Conservation (phyloP, 2,888 invertebrate genomes). For the Patella ulyssiponensis region DNA sequence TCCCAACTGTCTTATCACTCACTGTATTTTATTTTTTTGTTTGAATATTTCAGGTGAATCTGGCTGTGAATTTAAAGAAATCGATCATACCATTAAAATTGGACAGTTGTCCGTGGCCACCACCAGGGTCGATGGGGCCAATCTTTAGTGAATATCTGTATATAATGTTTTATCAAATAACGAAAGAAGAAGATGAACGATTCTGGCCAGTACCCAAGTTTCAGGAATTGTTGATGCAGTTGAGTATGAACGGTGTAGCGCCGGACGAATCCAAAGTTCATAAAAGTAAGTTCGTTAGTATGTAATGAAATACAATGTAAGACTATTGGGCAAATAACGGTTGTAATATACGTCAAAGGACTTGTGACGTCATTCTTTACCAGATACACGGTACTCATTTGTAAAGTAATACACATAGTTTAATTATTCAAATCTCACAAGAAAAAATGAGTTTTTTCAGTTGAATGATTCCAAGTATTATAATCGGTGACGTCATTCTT, state of each 20-base stretch:
- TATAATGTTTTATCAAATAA: conserved; percentile 54
- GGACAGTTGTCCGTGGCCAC: conserved; percentile 69
- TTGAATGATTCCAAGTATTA: too few species aligned
- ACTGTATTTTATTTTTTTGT: too few species aligned
- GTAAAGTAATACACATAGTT: too few species aligned
- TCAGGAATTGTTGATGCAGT: conserved; percentile 67
- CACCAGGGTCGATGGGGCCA: conserved; percentile 69
- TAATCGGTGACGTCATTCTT: too few species aligned
- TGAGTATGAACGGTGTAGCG: conserved; percentile 53
- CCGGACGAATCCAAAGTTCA: conserved; percentile 55
- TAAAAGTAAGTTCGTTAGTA: conserved; percentile 40
- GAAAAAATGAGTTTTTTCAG: too few species aligned
- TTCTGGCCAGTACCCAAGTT: conserved; percentile 67
- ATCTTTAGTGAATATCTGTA: conserved; percentile 69
- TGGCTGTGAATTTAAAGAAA: conserved; percentile 64
- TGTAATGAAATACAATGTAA: too few species aligned
- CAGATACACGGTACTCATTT: too few species aligned
- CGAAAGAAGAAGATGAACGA: conserved; percentile 50
- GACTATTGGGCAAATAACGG: too few species aligned
- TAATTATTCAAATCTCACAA: too few species aligned
- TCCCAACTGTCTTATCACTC: too few species aligned
- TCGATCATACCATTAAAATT: conserved; percentile 68
- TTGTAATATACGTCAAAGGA: too few species aligned
- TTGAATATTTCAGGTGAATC: conserved; percentile 56
- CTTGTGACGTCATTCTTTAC: too few species aligned